Evolutionary conservation across 2,797 vertebrate species (phyloP), one percentile per base, ranked within the genome.

Genomic region (Lacerta viridis): DNA sequence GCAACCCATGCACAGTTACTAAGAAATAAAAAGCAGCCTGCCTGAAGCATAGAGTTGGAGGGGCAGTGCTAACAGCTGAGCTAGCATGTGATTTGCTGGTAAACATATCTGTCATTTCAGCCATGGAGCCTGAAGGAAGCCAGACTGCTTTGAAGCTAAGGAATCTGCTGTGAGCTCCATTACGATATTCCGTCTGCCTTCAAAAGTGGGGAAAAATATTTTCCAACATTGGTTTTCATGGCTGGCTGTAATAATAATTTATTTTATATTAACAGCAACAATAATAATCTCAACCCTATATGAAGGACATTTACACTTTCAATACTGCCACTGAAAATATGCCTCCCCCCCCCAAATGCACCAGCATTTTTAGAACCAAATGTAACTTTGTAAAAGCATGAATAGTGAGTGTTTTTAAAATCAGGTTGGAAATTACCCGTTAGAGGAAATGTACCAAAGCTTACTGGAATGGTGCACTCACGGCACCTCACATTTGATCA

Each of bases 381-480:
- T 88, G 50, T 82, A 10, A 81, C 74, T 91, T 89, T 83, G 78
- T 15, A 46, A 80, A 89, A 83, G 7, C 13, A 71, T 11, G 80
- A 2, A 68, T 89, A 91, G 76, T 78, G 89, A 91, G 76, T 78
- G 89, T 25, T 78, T 91, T 91, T 76, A 50, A 86, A 55, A 36
- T 84, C 66, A 78, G 55, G 69, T 85, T 84, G 83, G 68, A 85
- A 59, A 1, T 78, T 80, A 76, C 7, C 43, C 75, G 59, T 86
- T 86, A 91, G 66, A 92, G 88, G 41, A 91, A 91, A 91, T 55
- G 27, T 66, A 87, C 43, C 74, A 64, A 87, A 90, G 36, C 59
- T 83, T 86, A 77, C 80, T 74, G 83, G 84, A 92, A 87, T 50
- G 0, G 85, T 87, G 27, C 0, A 1, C 84, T 92, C 74, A 76